Evolutionary conservation across 2,797 vertebrate genomes (phyloP).

Genomic region (Ctenosaura bakeri): DNA sequence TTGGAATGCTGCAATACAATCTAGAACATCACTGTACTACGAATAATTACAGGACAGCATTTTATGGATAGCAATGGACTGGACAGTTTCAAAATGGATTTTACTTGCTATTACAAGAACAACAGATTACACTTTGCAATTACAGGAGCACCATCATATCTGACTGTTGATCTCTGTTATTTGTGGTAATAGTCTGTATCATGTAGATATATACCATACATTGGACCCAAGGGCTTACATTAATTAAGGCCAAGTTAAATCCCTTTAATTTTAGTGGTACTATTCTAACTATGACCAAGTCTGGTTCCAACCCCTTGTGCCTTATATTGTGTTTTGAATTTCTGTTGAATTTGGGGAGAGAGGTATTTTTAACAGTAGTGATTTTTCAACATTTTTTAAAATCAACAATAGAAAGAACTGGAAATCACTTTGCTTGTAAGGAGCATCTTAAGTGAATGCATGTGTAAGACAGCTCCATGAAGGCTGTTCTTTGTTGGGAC

Average conservation of each 20-base stretch:
- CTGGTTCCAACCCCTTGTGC: background rate
- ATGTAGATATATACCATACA: background rate
- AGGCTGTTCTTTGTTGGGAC: background rate
- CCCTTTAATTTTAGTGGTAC: background rate
- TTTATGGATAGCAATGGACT: background rate
- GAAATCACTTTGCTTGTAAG: background rate
- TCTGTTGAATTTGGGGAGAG: background rate
- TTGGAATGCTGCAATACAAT: background rate
- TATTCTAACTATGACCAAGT: background rate
- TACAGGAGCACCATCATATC: background rate
- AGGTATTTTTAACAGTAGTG: background rate
- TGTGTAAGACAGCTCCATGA: background rate
- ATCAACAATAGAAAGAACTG: conserved; percentile 2
- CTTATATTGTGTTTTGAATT: background rate
- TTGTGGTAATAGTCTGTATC: background rate
- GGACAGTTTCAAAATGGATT: background rate
- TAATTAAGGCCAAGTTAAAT: background rate
- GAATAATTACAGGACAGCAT: too few species aligned
- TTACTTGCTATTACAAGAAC: background rate
- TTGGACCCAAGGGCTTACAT: background rate
- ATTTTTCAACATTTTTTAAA: conserved; percentile 4
- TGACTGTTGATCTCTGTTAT: background rate
- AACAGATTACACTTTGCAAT: background rate
- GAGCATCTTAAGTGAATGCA: background rate
- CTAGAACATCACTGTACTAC: background rate